Evolutionary conservation across 2,797 vertebrate genomes (phyloP).

Genomic region (Anguilla anguilla): DNA sequence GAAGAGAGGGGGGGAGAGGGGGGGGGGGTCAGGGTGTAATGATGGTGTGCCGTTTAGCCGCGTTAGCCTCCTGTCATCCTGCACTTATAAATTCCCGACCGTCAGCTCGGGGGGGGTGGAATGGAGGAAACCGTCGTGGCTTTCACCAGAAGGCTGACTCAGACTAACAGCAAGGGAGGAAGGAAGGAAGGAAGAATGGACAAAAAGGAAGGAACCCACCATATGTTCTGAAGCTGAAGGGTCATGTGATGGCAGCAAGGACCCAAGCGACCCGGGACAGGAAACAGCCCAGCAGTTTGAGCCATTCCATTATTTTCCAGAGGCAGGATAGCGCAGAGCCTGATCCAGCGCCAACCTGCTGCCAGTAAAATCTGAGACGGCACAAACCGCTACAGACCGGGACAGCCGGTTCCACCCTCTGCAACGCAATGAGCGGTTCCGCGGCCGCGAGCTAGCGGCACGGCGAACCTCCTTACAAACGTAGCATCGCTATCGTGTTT

Average conservation of each 20-base stretch:
- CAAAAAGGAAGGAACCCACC: not conserved
- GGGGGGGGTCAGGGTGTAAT: not conserved
- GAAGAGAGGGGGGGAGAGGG: not conserved
- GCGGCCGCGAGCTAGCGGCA: not conserved
- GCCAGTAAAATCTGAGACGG: not conserved
- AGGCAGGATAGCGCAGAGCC: not conserved
- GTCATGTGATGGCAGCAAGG: not conserved
- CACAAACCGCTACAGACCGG: not conserved
- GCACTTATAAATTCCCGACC: not conserved
- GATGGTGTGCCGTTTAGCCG: not conserved
- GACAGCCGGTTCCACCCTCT: not conserved
- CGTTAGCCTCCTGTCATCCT: not conserved
- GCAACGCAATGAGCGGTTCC: not conserved
- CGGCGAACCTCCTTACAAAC: too few relatives aligned
- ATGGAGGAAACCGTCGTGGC: not conserved
- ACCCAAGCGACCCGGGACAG: too few relatives aligned
- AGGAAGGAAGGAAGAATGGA: not conserved
- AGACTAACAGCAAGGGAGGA: not conserved
- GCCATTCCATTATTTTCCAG: not conserved
- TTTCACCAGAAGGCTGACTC: not conserved
- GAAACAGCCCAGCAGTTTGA: not conserved
- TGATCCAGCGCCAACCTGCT: not conserved
- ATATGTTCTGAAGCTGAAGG: not conserved
- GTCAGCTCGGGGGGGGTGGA: not conserved
- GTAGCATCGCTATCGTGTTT: not conserved